These are phyloP conservation scores for Aethes cnicana DNA, from an alignment of 2,888 invertebrate species.

Conservation along the genomic window DNA sequence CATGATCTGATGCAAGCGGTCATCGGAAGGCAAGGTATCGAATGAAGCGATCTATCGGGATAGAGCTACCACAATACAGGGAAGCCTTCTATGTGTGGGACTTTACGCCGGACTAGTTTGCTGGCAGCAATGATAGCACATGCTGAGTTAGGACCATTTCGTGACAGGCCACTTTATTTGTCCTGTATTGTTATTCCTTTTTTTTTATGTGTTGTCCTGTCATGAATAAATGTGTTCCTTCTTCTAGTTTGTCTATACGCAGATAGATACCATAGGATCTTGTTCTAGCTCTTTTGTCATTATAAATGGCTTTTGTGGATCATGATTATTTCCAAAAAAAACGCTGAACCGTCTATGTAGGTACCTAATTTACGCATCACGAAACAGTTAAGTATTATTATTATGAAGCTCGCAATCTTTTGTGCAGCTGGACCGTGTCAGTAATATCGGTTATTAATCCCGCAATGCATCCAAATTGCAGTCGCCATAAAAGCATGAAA, in stretches of 20 bases:
- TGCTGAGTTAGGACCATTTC: no score
- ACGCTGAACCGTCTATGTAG: slow-evolving; percentile 7
- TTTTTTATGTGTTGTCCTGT: no score
- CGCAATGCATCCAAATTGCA: slow-evolving; percentile 53
- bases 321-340: slow-evolving; percentile 13
- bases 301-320: no score
- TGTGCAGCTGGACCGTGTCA: slow-evolving; percentile 51
- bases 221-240: no score
- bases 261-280: no score
- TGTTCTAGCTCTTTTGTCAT: no score
- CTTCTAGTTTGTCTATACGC: no score
- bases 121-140: no score
- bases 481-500: slow-evolving; percentile 54
- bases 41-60: slow-evolving; percentile 72
- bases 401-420: slow-evolving; percentile 48
- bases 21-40: slow-evolving; percentile 63
- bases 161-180: no score
- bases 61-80: slow-evolving; percentile 66
- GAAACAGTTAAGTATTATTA: no score
- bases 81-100: slow-evolving; percentile 78
- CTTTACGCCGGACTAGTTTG: slow-evolving; percentile 67
- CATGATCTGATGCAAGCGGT: slow-evolving; percentile 53
- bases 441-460: slow-evolving; percentile 52
- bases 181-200: no score
- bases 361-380: slow-evolving; percentile 35